These are phyloP conservation scores for Platichthys flesus DNA, from an alignment of 2,113 vertebrate species.

Conservation along the genomic window DNA sequence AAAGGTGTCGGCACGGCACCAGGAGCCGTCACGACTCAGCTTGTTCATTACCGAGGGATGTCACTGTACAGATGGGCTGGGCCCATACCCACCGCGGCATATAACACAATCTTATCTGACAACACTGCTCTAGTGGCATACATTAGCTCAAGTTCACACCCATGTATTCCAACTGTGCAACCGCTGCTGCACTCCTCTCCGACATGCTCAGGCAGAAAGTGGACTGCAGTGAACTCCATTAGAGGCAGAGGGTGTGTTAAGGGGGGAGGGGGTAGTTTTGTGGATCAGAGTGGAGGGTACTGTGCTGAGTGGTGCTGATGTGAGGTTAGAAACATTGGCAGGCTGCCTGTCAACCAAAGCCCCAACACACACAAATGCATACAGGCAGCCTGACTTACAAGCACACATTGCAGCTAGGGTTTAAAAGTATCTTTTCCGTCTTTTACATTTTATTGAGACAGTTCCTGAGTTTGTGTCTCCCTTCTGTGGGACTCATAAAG, in stretches of 20 bases:
- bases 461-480: constrained; percentile 11
- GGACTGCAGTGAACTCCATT: constrained; percentile 72
- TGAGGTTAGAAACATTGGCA: constrained; percentile 53
- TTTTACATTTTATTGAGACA: constrained; percentile 13
- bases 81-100: constrained; percentile 48
- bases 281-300: constrained; percentile 40
- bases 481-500: no score
- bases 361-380: constrained; percentile 11
- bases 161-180: constrained; percentile 63
- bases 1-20: constrained; percentile 50
- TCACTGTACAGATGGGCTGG: constrained; percentile 64
- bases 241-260: constrained; percentile 65
- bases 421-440: constrained; percentile 33
- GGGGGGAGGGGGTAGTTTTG: constrained; percentile 27
- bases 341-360: constrained; percentile 35
- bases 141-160: constrained; percentile 73
- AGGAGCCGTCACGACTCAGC: constrained; percentile 58
- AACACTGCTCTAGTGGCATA: constrained; percentile 70
- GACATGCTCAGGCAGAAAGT: constrained; percentile 63
- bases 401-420: constrained; percentile 23
- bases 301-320: constrained; percentile 48
- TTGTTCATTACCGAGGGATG: constrained; percentile 70
- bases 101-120: constrained; percentile 71
- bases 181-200: constrained; percentile 56
- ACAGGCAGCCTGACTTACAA: constrained; percentile 19